Evolutionary conservation across 2,888 invertebrate genomes (phyloP).

Genomic region (Eupithecia centaureata): DNA sequence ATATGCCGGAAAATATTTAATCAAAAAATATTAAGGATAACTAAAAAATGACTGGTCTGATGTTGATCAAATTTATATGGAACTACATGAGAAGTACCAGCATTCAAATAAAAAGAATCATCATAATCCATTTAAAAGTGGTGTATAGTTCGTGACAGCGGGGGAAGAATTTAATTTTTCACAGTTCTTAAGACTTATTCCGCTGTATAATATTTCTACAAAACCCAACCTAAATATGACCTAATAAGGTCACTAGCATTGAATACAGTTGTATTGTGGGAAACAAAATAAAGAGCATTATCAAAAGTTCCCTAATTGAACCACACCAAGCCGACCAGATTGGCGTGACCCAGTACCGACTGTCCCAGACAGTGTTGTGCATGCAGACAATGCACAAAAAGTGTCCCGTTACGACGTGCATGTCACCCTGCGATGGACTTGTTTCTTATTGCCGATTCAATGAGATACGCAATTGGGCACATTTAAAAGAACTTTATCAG

Average conservation of each 20-base stretch:
- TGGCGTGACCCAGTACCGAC: constrained; percentile 14
- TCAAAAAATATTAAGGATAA: no score
- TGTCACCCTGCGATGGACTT: neutral
- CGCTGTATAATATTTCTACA: no score
- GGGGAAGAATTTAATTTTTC: neutral
- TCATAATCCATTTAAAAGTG: no score
- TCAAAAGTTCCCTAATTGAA: constrained; percentile 5
- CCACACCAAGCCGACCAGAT: constrained; percentile 8
- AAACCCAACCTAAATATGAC: no score
- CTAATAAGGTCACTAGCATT: neutral
- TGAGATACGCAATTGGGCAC: neutral
- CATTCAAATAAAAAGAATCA: no score
- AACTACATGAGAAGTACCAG: no score
- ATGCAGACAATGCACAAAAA: constrained; percentile 33
- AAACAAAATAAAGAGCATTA: neutral
- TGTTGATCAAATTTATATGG: no score
- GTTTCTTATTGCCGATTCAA: constrained; percentile 9
- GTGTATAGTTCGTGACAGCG: neutral
- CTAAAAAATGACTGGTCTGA: no score
- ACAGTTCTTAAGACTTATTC: no score
- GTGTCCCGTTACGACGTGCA: constrained; percentile 2
- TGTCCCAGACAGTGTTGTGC: constrained; percentile 2
- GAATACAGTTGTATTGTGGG: neutral
- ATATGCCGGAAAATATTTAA: no score
- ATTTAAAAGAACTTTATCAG: neutral